phyloP scores from a whole-genome alignment of 2,888 invertebrate genomes.

The Nysson spinosus region DNA sequence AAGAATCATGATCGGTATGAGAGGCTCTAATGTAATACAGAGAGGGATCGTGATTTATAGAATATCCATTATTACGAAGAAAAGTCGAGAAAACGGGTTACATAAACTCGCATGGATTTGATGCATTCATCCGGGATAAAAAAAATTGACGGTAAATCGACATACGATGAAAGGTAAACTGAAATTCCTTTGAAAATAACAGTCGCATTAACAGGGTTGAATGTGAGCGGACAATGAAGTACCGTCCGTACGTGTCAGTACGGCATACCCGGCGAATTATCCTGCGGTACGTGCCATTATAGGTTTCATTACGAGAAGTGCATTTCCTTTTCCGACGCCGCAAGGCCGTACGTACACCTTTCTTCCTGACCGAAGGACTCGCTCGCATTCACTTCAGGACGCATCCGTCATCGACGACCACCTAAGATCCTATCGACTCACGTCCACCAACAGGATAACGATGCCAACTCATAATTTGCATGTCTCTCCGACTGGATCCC shows the following conservation, averaged over 20 bases:
- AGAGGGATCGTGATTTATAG: too few relatives aligned
- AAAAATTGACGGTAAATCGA: too few relatives aligned
- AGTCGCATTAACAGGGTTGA: not conserved
- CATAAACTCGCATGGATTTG: too few relatives aligned
- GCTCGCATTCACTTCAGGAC: slow-evolving; percentile 9
- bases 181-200: too few relatives aligned
- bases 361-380: slow-evolving; percentile 22
- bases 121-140: too few relatives aligned
- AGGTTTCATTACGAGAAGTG: slow-evolving; percentile 62
- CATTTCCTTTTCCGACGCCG: slow-evolving; percentile 56
- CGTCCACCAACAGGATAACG: slow-evolving; percentile 43
- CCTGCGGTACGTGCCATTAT: slow-evolving; percentile 49
- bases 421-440: slow-evolving; percentile 46
- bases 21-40: too few relatives aligned
- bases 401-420: slow-evolving; percentile 35
- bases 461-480: slow-evolving; percentile 57
- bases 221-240: slow-evolving; percentile 3
- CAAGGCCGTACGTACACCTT: slow-evolving; percentile 47
- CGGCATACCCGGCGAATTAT: slow-evolving; percentile 47
- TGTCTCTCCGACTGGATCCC: slow-evolving; percentile 46
- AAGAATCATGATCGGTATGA: too few relatives aligned
- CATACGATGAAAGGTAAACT: too few relatives aligned
- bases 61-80: too few relatives aligned
- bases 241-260: slow-evolving; percentile 35
- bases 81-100: too few relatives aligned